Conservation (phyloP, 2,797 vertebrate genomes). For the Gastrophryne carolinensis region DNA sequence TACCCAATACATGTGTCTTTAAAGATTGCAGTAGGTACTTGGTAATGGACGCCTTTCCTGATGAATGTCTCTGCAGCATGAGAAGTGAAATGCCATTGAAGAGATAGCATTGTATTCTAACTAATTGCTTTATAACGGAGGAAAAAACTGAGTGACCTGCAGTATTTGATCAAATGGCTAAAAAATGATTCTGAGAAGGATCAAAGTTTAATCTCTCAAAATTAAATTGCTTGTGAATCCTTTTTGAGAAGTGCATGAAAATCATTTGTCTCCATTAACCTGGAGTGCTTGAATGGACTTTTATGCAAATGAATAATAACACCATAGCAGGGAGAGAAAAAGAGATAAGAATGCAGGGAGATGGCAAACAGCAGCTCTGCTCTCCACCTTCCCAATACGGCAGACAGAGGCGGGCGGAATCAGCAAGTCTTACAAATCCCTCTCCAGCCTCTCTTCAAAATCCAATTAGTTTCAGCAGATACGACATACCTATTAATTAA, state of each 20-base stretch:
- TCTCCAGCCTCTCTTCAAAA: conserved; percentile 18
- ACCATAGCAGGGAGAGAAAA: background rate
- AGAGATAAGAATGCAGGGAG: conserved; percentile 55
- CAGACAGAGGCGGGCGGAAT: background rate
- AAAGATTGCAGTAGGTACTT: conserved; percentile 42
- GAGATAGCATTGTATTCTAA: conserved; percentile 41
- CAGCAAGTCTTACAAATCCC: background rate
- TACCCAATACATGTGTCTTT: no score
- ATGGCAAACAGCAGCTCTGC: background rate
- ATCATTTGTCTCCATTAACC: conserved; percentile 64
- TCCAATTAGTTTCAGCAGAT: conserved; percentile 38
- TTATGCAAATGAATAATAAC: conserved; percentile 61
- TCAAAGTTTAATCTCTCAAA: conserved; percentile 64
- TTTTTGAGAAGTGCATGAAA: conserved; percentile 56
- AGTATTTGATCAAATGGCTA: conserved; percentile 57
- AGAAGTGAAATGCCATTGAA: conserved; percentile 42
- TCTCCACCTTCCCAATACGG: conserved; percentile 13
- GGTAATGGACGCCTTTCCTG: conserved; percentile 33
- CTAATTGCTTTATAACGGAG: conserved; percentile 14
- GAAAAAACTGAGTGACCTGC: conserved; percentile 39
- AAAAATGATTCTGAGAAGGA: conserved; percentile 60
- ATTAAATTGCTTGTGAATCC: conserved; percentile 59
- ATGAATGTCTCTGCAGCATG: conserved; percentile 44
- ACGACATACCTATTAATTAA: conserved; percentile 31
- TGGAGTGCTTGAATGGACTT: conserved; percentile 58